phyloP scores from a whole-genome alignment of 1,140 invertebrate species.

The Drosophila obscura region DNA sequence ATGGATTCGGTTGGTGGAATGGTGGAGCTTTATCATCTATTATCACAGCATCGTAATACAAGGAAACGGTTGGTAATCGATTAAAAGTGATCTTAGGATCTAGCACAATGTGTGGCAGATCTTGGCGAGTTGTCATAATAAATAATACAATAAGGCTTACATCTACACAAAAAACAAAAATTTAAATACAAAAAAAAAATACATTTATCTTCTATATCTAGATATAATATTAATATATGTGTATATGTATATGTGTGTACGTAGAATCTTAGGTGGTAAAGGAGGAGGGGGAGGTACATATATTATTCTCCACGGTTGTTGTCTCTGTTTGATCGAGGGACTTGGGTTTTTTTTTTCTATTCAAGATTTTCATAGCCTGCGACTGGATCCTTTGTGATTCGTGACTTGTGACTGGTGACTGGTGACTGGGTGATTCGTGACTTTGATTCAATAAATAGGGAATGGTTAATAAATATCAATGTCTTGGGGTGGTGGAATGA shows the following conservation, averaged over 20 bases:
- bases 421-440: constrained; percentile 2
- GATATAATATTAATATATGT: constrained; percentile 8
- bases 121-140: constrained; percentile 52
- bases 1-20: constrained; percentile 31
- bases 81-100: constrained; percentile 36
- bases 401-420: background rate
- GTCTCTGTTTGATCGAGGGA: constrained; percentile 7
- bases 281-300: too few relatives aligned
- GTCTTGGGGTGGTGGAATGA: constrained; percentile 39
- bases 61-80: constrained; percentile 39
- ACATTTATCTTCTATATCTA: constrained; percentile 1
- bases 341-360: constrained; percentile 9
- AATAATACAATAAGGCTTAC: constrained; percentile 58
- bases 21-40: constrained; percentile 48
- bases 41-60: constrained; percentile 77
- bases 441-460: constrained; percentile 37
- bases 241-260: constrained; percentile 8
- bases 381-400: constrained; percentile 8
- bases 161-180: constrained; percentile 9
- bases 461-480: constrained; percentile 46
- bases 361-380: constrained; percentile 46
- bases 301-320: constrained; percentile 5
- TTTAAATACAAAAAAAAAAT: constrained; percentile 21
- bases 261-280: background rate
- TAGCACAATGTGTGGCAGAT: constrained; percentile 46